Evolutionary conservation across 2,797 vertebrate species (phyloP).

Genomic region (Halcyon smyrnensis): DNA sequence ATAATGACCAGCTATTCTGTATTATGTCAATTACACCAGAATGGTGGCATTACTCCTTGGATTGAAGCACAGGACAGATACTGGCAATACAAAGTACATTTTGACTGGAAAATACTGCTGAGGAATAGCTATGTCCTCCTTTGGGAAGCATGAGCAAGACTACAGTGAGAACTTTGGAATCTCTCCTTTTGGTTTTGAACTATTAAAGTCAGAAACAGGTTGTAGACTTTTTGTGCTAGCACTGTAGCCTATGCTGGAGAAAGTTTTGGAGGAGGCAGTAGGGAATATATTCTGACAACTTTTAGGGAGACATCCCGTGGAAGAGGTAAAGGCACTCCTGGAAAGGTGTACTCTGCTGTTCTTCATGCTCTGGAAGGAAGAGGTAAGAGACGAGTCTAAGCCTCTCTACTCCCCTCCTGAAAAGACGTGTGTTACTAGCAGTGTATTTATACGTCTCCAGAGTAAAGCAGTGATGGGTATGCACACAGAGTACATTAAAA

Average conservation of each 20-base stretch:
- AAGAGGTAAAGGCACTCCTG: not conserved
- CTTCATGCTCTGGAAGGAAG: not conserved
- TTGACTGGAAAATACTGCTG: slow-evolving; percentile 5
- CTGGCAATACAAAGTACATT: not conserved
- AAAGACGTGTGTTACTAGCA: not conserved
- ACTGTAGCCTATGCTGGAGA: not conserved
- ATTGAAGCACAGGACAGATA: not conserved
- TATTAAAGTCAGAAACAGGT: not conserved
- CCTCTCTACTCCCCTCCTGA: not conserved
- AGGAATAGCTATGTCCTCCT: not conserved
- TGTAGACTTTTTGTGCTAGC: not conserved
- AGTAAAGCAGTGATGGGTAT: not conserved
- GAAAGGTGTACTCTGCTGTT: not conserved
- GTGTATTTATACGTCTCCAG: not conserved
- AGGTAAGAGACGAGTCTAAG: not conserved
- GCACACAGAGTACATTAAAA: not conserved
- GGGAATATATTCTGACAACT: not conserved
- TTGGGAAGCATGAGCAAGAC: not conserved
- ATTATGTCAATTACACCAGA: slow-evolving; percentile 30
- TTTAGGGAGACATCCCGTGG: not conserved
- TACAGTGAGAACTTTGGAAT: not conserved
- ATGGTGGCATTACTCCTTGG: slow-evolving; percentile 38
- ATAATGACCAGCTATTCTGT: not conserved
- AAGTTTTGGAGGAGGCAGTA: not conserved
- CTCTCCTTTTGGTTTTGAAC: not conserved